Evolutionary conservation across 2,113 vertebrate genomes (phyloP), one percentile per base, ranked within the genome.

Genomic region (Microcebus jonahi): DNA sequence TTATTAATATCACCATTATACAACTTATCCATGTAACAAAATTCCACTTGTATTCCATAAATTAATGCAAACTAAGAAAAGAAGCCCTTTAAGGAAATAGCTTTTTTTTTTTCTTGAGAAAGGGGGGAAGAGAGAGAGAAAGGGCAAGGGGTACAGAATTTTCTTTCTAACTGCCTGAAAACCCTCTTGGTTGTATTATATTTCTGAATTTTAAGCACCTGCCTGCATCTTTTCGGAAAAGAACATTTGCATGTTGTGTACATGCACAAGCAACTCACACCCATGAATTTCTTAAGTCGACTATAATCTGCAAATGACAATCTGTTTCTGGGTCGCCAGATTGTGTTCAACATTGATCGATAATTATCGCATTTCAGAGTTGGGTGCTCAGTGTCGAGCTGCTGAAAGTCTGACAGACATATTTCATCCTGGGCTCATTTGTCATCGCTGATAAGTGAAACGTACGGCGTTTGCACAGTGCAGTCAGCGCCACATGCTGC

Each of bases 401-500:
- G 67, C 50, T 50, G 1, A 15, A 9, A 67, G 67, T 29, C 71
- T 55, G 90, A 79, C 68, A 39, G 83, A 20, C 59, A 0, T 36
- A n/a, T 71, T 81, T 94, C 65, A 70, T 13, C 29, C 17, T 0
- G 31, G 86, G 89, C 71, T 92, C 96, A 5, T 76, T 83, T 79
- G 76, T 92, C 91, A 34, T 39, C 71, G 81, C 73, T 11, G 88
- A 45, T 73, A 29, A 92, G 89, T n/a, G 34, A 79, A 50, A 81
- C 21, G n/a, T 1, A 3, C 15, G 0, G 48, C 9, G 71, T 18
- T 73, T 48, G 9, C 6, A 0, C 4, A 3, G 17, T 2, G 4
- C 1, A 1, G 10, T 36, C 10, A 0, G 15, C 9, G 0, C 0
- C 2, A 4, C 27, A 3, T 0, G 0, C 45, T 10, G 29, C 71